phyloP scores from a whole-genome alignment of 2,888 invertebrate species.

The Ceraclea dissimilis region DNA sequence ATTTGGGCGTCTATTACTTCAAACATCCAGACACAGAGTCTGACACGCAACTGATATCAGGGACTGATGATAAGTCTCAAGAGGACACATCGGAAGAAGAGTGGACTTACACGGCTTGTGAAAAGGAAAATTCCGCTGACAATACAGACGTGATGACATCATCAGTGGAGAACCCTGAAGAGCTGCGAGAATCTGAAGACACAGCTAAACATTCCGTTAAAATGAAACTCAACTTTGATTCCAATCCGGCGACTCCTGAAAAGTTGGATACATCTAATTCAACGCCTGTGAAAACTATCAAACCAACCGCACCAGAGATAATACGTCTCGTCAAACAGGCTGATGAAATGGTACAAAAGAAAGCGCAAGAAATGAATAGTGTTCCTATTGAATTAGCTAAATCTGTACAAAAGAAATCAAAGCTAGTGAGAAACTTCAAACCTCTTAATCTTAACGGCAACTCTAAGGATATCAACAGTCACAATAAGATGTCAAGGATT shows the following conservation, averaged over 20 bases:
- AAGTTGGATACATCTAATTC: neutral
- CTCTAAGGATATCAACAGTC: constrained; percentile 41
- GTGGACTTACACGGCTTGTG: constrained; percentile 58
- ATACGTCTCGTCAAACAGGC: constrained; percentile 72
- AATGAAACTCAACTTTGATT: constrained; percentile 18
- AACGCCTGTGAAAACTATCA: constrained; percentile 34
- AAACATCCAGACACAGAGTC: constrained; percentile 82
- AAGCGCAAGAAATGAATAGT: constrained; percentile 36
- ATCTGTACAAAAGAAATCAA: constrained; percentile 35
- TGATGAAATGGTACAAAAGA: constrained; percentile 67
- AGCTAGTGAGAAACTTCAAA: constrained; percentile 43
- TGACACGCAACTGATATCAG: constrained; percentile 54
- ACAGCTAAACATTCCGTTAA: constrained; percentile 21
- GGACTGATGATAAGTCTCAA: constrained; percentile 43
- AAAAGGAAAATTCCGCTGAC: constrained; percentile 31
- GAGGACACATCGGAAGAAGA: constrained; percentile 49
- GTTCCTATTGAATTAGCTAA: constrained; percentile 33
- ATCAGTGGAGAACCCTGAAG: constrained; percentile 29
- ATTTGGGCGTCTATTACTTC: constrained; percentile 78
- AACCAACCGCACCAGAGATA: constrained; percentile 40
- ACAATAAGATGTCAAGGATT: constrained; percentile 57
- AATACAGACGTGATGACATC: constrained; percentile 39
- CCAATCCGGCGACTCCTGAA: constrained; percentile 14
- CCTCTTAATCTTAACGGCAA: constrained; percentile 48
- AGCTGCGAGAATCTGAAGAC: constrained; percentile 9